Conservation (phyloP, 2,113 vertebrate species). For the Centrocercus urophasianus region DNA sequence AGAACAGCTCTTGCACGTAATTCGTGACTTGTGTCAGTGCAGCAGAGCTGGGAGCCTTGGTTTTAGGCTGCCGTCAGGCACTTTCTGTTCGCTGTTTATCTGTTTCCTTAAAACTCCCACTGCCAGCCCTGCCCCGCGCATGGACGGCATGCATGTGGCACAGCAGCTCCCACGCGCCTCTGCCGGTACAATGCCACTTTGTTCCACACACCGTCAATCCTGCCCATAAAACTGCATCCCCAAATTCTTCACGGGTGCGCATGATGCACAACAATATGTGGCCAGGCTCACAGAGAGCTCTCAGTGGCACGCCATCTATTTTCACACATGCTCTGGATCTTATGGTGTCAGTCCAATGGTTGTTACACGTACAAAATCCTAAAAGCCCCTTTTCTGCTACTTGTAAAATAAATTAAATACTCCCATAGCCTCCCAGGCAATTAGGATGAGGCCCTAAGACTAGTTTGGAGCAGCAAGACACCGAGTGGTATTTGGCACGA, state of each 20-base stretch:
- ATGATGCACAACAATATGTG: neutral
- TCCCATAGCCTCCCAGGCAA: constrained; percentile 18
- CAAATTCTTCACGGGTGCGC: neutral
- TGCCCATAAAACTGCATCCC: neutral
- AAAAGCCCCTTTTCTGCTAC: neutral
- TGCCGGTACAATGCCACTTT: constrained; percentile 47
- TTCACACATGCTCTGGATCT: constrained; percentile 22
- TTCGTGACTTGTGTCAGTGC: rapidly evolving
- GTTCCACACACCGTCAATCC: neutral
- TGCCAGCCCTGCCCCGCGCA: constrained; percentile 26
- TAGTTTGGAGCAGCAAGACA: rapidly evolving
- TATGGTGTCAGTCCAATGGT: neutral
- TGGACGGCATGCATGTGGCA: neutral
- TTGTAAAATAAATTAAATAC: constrained; percentile 43
- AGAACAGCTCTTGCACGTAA: neutral
- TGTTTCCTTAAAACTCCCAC: constrained; percentile 70
- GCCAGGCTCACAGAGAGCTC: constrained; percentile 12
- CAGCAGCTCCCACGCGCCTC: constrained; percentile 55
- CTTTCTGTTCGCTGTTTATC: constrained; percentile 44
- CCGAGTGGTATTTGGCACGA: constrained; percentile 5
- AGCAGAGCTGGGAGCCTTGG: neutral
- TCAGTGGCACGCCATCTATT: neutral
- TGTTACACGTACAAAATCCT: neutral
- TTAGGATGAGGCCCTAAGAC: constrained; percentile 22
- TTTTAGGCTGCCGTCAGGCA: neutral